A percentile compares a stretch with the other conserved stretches of the same genome.
Evolutionary conservation across 2,888 invertebrate genomes (phyloP).

Genomic region (Limnephilus rhombicus): DNA sequence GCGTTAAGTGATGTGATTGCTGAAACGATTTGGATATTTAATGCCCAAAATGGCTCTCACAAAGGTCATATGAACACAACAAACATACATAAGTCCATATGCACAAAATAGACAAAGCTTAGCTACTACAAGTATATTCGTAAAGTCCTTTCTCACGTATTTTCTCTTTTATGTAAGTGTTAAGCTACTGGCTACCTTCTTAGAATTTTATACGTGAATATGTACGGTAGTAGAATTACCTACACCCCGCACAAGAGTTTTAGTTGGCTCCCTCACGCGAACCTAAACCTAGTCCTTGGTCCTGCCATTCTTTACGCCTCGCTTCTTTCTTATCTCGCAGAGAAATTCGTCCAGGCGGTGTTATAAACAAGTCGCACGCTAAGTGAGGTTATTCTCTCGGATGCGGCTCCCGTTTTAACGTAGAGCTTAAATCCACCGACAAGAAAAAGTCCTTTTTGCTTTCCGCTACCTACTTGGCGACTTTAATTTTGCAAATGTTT

Average conservation of each 20-base stretch:
- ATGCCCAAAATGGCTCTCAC: not conserved
- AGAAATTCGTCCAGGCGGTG: slow-evolving; percentile 78
- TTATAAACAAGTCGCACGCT: slow-evolving; percentile 73
- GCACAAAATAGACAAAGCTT: not conserved
- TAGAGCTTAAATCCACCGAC: slow-evolving; percentile 22
- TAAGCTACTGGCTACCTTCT: not conserved
- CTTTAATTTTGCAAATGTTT: slow-evolving; percentile 35
- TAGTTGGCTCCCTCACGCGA: slow-evolving; percentile 17
- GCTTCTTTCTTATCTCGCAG: slow-evolving; percentile 77
- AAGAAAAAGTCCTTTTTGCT: slow-evolving; percentile 19
- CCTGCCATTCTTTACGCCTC: slow-evolving; percentile 69
- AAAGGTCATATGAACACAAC: not conserved
- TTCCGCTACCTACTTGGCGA: not conserved
- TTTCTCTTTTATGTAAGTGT: not conserved
- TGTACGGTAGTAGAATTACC: slow-evolving; percentile 3
- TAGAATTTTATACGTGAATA: slow-evolving; percentile 39
- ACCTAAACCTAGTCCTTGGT: slow-evolving; percentile 65
- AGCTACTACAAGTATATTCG: not conserved
- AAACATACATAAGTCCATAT: not conserved
- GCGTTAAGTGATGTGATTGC: not conserved
- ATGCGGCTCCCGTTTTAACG: slow-evolving; percentile 31
- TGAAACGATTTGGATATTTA: not conserved
- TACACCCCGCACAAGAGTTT: slow-evolving; percentile 16
- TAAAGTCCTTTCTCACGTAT: not conserved
- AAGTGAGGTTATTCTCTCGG: slow-evolving; percentile 48